Evolutionary conservation across 2,113 vertebrate species (phyloP), one percentile per base, ranked within the genome.

Genomic region (Dolichotis patagonum): DNA sequence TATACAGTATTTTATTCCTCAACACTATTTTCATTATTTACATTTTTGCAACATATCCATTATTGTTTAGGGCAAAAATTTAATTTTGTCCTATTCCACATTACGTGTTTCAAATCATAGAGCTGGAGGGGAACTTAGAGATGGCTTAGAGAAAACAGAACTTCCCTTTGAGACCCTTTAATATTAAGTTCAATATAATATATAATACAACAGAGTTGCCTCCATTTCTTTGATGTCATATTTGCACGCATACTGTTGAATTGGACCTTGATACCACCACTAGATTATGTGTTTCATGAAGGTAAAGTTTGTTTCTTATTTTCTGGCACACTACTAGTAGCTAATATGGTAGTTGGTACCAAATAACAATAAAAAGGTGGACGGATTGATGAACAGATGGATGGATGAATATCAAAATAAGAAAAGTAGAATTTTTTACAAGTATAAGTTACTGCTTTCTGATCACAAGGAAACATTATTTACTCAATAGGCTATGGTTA

Each of bases 11-110:
- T 89, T 93, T 82, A 46, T 91, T 88, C 1, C 24, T 87, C 26
- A n/a, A 13, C 0, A 14, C 96, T 52, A 49, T 87, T 95, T 88
- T 93, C 17, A 41, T 62, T 81, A 69, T n/a, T 93, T 91, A 24
- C 54, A 13, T 35, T 91, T n/a, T 80, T 60, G 78, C 13, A 75
- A 2, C 14, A 75, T 63, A 13, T 94, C n/a, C 16, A 26, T 60
- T 88, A 63, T 26, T 62, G 13, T 65, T 84, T 90, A 38, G 38
- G 35, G 28, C 2, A 88, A 46, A 19, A 65, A 60, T 26, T 90
- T 93, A 41, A 85, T 71, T 90, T 32, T 46, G 62, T 80, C 41
- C 28, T 17, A 84, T 80, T 26, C 5, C 20, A 28, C 26, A 87
- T 67, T 63, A 85, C 22, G 81, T 84, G 17, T 65, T 84, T 78